These are phyloP conservation scores for Colius striatus DNA, from an alignment of 2,113 vertebrate genomes.

Conservation along the genomic window DNA sequence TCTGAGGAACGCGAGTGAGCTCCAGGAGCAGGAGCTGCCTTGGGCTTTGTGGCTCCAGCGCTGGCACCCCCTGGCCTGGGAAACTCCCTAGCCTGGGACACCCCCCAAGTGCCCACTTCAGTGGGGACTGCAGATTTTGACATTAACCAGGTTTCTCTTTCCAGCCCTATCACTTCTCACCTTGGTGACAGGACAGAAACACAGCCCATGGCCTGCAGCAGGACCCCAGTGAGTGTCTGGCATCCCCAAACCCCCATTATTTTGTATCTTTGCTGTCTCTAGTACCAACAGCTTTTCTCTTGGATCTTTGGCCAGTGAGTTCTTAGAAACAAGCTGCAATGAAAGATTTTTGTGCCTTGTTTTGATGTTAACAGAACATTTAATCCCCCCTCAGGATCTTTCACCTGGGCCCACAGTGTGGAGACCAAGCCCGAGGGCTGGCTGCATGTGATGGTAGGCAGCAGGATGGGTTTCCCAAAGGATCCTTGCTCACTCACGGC, in stretches of 20 bases:
- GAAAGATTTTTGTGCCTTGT: not conserved
- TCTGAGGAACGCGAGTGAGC: not conserved
- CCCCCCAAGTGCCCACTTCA: not conserved
- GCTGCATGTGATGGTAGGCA: rapidly evolving
- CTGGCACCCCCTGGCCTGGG: not conserved
- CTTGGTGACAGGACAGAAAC: not conserved
- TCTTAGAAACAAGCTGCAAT: not conserved
- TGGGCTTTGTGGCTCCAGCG: not conserved
- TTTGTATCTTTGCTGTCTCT: not conserved
- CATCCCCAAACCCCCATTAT: not conserved
- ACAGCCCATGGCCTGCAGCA: not conserved
- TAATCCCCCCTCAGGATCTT: not conserved
- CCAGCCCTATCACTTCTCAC: not conserved
- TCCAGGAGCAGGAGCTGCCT: not conserved
- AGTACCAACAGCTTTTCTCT: not conserved
- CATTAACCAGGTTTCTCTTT: not conserved
- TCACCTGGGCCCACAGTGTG: not conserved
- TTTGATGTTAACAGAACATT: not conserved
- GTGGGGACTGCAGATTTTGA: not conserved
- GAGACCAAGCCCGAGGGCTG: not conserved
- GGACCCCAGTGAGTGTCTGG: not conserved
- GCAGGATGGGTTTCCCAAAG: not conserved
- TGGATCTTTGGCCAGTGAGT: not conserved
- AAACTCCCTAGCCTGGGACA: not conserved
- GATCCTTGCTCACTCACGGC: not conserved